Evolutionary conservation across 2,888 invertebrate genomes (phyloP).

Genomic region (Chelonus formosanus): DNA sequence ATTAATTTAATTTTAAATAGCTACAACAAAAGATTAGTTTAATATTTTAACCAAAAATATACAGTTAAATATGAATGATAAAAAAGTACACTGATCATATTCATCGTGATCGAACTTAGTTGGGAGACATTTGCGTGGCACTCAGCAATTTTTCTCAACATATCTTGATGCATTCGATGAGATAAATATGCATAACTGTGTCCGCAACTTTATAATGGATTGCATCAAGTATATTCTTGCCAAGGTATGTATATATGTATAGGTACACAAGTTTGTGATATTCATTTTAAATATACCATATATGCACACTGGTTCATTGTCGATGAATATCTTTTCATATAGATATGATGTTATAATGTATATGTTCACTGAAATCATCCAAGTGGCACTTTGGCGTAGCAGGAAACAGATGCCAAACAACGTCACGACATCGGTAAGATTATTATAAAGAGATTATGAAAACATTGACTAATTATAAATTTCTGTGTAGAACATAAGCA

Average conservation of each 20-base stretch:
- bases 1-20: no score
- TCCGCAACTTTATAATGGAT: constrained; percentile 40
- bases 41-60: no score
- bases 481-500: constrained; percentile 22
- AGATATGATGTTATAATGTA: constrained; percentile 5
- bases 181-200: constrained; percentile 28
- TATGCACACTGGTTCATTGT: not conserved
- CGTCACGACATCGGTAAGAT: constrained; percentile 37
- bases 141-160: constrained; percentile 19
- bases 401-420: constrained; percentile 49
- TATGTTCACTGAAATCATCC: constrained; percentile 12
- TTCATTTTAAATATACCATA: not conserved
- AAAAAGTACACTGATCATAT: not conserved
- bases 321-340: not conserved
- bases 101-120: constrained; percentile 18
- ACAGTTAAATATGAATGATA: no score
- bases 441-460: constrained; percentile 46
- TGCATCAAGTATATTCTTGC: constrained; percentile 36
- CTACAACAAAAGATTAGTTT: no score
- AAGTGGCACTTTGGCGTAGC: constrained; percentile 11
- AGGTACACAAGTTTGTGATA: not conserved
- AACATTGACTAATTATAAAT: constrained; percentile 47
- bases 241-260: no score
- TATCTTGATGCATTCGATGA: constrained; percentile 5
- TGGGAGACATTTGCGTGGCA: constrained; percentile 17